Evolutionary conservation across 2,888 invertebrate genomes (phyloP), one percentile per base, ranked within the genome.

Genomic region (Ephialtes manifestator): DNA sequence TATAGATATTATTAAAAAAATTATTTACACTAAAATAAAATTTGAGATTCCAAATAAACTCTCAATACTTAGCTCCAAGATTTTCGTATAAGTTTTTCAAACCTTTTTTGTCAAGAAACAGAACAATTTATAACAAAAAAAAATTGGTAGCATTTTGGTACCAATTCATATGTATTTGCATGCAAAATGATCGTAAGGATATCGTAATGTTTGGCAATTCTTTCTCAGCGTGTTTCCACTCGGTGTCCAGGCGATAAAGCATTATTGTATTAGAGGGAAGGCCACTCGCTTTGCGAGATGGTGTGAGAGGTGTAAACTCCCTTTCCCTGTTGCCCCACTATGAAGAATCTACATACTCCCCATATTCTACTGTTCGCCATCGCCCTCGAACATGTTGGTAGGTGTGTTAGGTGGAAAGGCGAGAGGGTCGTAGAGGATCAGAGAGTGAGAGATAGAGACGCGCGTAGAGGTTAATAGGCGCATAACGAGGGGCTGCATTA

Each of bases 401-500:
- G 24, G 28, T 28, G 13, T 28, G 58, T 58, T 28, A 58, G 28
- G 58, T 15, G 55, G 43, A 71, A 67, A 51, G n/a, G 43, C 63
- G 70, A 51, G 68, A 71, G 39, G 71, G 71, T 55, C 43, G 10
- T 55, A 15, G 72, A 72, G 72, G 48, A 63, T 58, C 58, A 24
- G 13, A 28, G 58, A 58, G 78, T 55, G 58, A 58, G 58, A 76
- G 76, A 65, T 46, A 74, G 67, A 72, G 35, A 31, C 18, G 80
- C 86, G 84, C 77, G 81, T 84, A 89, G 86, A 89, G 89, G 90
- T 90, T 93, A 93, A 92, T 91, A 90, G 92, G 92, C 91, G 92
- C 87, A 91, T 92, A 93, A 92, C 92, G 92, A 92, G 92, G 89
- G 89, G 88, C 90, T 90, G 89, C 89, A 93, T 94, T 93, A 93